A percentile compares a stretch with the other conserved stretches of the same genome.
Conservation (phyloP, 2,113 vertebrate species). For the Clarias magur region DNA sequence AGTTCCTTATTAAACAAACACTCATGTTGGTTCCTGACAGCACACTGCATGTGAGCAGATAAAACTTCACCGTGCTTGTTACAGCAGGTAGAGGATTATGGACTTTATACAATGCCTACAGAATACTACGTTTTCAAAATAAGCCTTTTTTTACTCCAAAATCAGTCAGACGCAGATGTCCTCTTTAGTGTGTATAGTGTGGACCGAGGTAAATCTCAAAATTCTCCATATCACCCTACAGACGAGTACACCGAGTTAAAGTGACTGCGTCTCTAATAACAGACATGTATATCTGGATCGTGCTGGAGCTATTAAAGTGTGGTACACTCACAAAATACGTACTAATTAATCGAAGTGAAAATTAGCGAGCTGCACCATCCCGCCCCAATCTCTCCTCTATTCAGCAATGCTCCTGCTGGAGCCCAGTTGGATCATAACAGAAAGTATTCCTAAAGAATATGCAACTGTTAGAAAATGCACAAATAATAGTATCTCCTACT, state of each 20-base stretch:
- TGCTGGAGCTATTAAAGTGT: not conserved
- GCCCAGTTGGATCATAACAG: slow-evolving; percentile 1
- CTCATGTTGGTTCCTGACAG: not conserved
- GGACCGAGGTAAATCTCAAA: not conserved
- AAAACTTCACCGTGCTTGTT: not conserved
- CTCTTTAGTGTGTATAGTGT: not conserved
- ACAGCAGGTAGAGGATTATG: too few relatives aligned
- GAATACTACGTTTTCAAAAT: not conserved
- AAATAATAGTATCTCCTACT: slow-evolving; percentile 38
- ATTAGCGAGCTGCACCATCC: slow-evolving; percentile 36
- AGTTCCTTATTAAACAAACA: not conserved
- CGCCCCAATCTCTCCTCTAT: slow-evolving; percentile 2
- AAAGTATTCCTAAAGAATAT: slow-evolving; percentile 2
- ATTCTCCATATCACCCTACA: not conserved
- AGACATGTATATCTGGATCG: slow-evolving; percentile 6
- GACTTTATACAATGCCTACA: not conserved
- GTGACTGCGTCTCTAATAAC: too few relatives aligned
- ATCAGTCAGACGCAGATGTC: not conserved
- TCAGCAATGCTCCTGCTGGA: slow-evolving; percentile 11
- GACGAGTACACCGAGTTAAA: not conserved
- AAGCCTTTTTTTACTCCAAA: not conserved
- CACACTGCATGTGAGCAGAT: not conserved
- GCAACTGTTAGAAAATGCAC: not conserved
- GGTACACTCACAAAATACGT: slow-evolving; percentile 1
- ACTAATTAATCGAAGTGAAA: slow-evolving; percentile 43